Evolutionary conservation across 2,113 vertebrate species (phyloP).

Genomic region (Sciurus niger): DNA sequence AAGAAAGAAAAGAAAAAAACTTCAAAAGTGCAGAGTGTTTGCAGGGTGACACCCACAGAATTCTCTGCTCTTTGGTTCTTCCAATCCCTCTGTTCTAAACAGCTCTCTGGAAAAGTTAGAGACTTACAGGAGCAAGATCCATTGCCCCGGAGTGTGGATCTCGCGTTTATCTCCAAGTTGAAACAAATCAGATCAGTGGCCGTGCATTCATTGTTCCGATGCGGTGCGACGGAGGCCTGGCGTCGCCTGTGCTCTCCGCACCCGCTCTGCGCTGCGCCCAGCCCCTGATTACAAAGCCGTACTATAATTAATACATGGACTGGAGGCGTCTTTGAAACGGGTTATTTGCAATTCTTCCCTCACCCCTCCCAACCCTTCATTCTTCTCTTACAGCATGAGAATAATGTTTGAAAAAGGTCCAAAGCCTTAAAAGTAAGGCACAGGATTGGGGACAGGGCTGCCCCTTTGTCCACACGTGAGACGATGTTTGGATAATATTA

Average conservation of each 20-base stretch:
- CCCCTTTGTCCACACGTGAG: not conserved
- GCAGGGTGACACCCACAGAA: rapidly evolving
- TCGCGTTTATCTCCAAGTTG: not conserved
- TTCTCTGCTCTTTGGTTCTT: too few relatives aligned
- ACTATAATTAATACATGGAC: not conserved
- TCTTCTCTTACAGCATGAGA: not conserved
- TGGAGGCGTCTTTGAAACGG: not conserved
- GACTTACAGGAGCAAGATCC: not conserved
- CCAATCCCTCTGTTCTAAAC: not conserved
- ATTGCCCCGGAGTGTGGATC: rapidly evolving
- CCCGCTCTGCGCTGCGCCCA: not conserved
- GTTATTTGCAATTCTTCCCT: not conserved
- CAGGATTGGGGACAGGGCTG: not conserved
- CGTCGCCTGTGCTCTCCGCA: rapidly evolving
- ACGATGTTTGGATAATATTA: not conserved
- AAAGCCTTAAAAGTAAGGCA: not conserved
- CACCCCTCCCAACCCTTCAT: not conserved
- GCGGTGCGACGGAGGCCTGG: rapidly evolving
- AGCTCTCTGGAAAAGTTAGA: not conserved
- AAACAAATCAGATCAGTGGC: rapidly evolving
- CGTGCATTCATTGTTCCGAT: rapidly evolving
- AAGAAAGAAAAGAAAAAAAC: not conserved
- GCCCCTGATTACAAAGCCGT: not conserved
- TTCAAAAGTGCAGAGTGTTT: not conserved
- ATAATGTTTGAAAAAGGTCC: not conserved